Evolutionary conservation across 92 coral and sea anemone genomes (phyloP).

Genomic region (Phenganax subtilis): DNA sequence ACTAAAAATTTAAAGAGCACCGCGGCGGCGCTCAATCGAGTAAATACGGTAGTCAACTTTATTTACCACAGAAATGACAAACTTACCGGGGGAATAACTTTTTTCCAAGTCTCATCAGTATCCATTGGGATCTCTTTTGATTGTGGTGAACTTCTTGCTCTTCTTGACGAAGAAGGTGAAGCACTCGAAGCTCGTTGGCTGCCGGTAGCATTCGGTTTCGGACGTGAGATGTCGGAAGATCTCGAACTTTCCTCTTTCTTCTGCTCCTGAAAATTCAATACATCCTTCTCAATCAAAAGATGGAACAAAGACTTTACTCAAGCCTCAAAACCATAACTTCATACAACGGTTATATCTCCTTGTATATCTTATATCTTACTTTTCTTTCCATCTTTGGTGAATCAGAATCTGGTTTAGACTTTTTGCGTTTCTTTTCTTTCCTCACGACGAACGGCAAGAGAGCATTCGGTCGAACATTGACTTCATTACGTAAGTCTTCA

Average conservation of each 20-base stretch:
- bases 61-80: background rate
- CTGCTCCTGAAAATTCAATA: slow-evolving; percentile 4
- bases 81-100: slow-evolving; percentile 79
- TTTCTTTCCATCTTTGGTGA: slow-evolving; percentile 31
- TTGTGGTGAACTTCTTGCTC: background rate
- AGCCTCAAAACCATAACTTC: background rate
- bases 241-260: slow-evolving; percentile 10
- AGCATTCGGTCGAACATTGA: background rate
- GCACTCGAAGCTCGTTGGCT: background rate
- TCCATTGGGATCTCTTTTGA: slow-evolving; percentile 38
- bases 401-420: background rate
- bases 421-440: slow-evolving; percentile 26
- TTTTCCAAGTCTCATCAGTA: slow-evolving; percentile 70
- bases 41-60: no score
- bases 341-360: background rate
- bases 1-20: no score
- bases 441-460: slow-evolving; percentile 33
- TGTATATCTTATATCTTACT: background rate
- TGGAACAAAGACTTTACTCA: background rate
- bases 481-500: background rate
- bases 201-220: background rate
- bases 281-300: background rate
- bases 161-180: slow-evolving; percentile 10
- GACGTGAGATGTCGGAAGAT: background rate
- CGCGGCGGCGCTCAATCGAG: no score